Base-by-base conservation (phyloP, 2,113 vertebrate species). In the Malurus melanocephalus region DNA sequence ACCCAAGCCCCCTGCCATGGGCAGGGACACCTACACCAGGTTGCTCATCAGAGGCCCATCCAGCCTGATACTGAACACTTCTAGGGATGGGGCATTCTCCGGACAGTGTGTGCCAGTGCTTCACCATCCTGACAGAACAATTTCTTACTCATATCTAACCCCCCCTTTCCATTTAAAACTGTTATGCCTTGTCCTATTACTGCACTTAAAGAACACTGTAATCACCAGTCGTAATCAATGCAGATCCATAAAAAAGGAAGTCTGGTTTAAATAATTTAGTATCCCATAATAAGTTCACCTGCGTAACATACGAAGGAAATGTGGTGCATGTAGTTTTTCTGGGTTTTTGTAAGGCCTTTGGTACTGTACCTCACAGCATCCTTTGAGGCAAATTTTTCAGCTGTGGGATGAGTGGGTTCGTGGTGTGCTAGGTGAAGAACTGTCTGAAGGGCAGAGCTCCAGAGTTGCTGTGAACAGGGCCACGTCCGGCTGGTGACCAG, bases 391-490 rank as follows among this genome's bases (percentile, higher is more conserved):
- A 17, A 20, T 52, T 80, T n/a, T 59, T 52, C n/a, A 28, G 2
- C 38, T 53, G 11, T 46, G 24, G 40, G 10, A 60, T 67, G 61
- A 30, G 23, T 19, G 45, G 7, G 13, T 59, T 72, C 4, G 5
- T 51, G 59, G 27, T 57, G 35, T 12, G 7, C 45, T 80, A 32
- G 13, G 10, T 65, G n/a, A 73, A 73, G 45, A 59, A 9, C 16
- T 28, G 12, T 27, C n/a, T n/a, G 28, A 59, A 73, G 23, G 52
- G 3, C 17, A 71, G 24, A 71, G 42, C 30, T 71, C 65, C 42
- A 22, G 24, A 16, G 33, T 12, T 62, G 30, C 0, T 0, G 28
- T 33, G 83, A 55, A 8, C 23, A n/a, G 16, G 26, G 38, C 12
- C 40, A n/a, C 14, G 22, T 32, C 26, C 51, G 35, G 32, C 59